phyloP scores from a whole-genome alignment of 2,888 invertebrate genomes.

The Argyresthia goedartella region DNA sequence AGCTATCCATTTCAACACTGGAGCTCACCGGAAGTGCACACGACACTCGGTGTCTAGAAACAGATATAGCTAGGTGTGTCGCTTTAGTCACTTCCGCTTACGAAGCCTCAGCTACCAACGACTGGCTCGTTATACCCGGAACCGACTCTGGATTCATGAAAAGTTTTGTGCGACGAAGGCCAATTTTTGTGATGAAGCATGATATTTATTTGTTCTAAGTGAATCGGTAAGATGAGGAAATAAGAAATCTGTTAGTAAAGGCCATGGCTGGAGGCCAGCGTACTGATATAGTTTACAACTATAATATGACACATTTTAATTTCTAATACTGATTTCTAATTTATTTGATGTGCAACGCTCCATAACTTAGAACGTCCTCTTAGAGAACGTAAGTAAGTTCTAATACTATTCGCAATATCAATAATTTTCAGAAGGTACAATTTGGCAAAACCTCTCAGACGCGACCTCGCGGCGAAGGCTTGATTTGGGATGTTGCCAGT shows the following conservation, averaged over 20 bases:
- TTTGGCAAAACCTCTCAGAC: conserved; percentile 28
- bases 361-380: too few species aligned
- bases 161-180: background rate
- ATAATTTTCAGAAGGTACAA: conserved; percentile 16
- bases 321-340: too few species aligned
- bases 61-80: background rate
- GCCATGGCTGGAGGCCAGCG: background rate
- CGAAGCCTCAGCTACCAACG: background rate
- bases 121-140: background rate
- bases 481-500: conserved; percentile 48
- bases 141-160: background rate
- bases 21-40: conserved; percentile 31
- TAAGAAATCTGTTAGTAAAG: background rate
- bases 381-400: too few species aligned
- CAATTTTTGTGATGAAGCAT: too few species aligned
- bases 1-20: conserved; percentile 23
- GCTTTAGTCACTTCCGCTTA: background rate
- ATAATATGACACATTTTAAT: background rate
- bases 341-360: too few species aligned
- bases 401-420: too few species aligned
- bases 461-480: conserved; percentile 31
- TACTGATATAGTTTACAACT: background rate
- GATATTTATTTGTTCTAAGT: too few species aligned
- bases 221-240: background rate
- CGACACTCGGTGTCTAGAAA: conserved; percentile 1